A percentile compares a stretch with the other conserved stretches of the same genome.
phyloP scores from a whole-genome alignment of 2,888 invertebrate genomes.

The Lymantria monacha region DNA sequence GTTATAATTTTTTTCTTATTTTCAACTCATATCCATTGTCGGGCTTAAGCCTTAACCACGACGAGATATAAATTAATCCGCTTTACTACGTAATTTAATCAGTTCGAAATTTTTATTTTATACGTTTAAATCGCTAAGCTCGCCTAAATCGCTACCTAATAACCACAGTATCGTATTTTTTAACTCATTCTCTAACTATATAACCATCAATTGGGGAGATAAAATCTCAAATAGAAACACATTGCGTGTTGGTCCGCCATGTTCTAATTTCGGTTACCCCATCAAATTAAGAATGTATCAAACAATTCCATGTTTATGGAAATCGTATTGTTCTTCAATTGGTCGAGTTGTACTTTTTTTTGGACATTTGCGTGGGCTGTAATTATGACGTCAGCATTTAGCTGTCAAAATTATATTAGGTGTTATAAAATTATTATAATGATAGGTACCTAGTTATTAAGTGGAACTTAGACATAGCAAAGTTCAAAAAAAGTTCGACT shows the following conservation, averaged over 20 bases:
- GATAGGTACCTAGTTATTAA: conserved; percentile 16
- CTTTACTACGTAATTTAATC: no score
- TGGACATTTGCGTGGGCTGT: conserved; percentile 62
- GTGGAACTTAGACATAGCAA: no score
- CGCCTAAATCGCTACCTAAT: conserved; percentile 31
- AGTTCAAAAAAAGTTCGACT: no score
- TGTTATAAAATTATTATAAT: conserved; percentile 39
- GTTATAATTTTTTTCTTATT: no score
- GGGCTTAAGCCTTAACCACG: no score
- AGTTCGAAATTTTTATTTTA: not conserved
- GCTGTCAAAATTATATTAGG: conserved; percentile 51
- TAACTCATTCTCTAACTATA: conserved; percentile 66
- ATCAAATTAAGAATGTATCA: conserved; percentile 31
- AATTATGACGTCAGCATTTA: conserved; percentile 64
- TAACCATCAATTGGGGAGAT: conserved; percentile 77
- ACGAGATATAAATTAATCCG: no score
- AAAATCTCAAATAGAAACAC: conserved; percentile 66
- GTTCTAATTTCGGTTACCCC: conserved; percentile 57
- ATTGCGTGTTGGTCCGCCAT: conserved; percentile 65
- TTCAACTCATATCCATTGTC: no score
- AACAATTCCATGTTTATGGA: conserved; percentile 20
- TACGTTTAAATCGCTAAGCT: conserved; percentile 6
- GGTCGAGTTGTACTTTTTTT: conserved; percentile 35
- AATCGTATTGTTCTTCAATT: conserved; percentile 15
- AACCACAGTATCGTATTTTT: conserved; percentile 54